Evolutionary conservation across 2,113 vertebrate genomes (phyloP), one percentile per base, ranked within the genome.

Genomic region (Mionectes macconnelli): DNA sequence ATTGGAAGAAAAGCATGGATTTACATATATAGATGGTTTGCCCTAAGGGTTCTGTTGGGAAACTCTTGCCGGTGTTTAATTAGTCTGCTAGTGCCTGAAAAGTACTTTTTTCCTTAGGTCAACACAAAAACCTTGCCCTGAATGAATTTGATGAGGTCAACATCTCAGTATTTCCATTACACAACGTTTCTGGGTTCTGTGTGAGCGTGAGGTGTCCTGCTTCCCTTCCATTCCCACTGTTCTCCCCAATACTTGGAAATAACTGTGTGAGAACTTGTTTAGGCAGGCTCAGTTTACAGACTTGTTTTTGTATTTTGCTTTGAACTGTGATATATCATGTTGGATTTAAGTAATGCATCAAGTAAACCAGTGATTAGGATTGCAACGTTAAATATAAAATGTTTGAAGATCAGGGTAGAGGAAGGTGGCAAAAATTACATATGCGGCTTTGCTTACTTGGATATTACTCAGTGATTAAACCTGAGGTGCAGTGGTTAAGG

Each of bases 381-480:
- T 89, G 27, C 16, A 13, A 60, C 75, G 20, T 40, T 39, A 19
- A 89, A 39, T 76, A 30, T 27, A 52, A 87, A 78, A n/a, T 77
- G 52, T 23, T 56, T 82, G n/a, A 74, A 64, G 16, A 53, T 59
- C 7, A 55, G 21, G 12, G 9, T 53, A 50, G 69, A 56, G 25
- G 28, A 82, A 74, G 7, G 77, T 64, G 30, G 9, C 52, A 81
- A 31, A 81, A 87, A 39, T 63, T n/a, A 20, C 4, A 4, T 23
- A 9, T 59, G 35, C 13, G 64, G 6, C 44, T 90, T 93, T 74
- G 18, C 27, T 73, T 68, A 11, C 23, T 5, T 83, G 44, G 25
- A 18, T 70, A 35, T 85, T 80, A 83, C 28, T 91, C 12, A 10
- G 35, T 76, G 47, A 56, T 92, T 82, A 87, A 92, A 70, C 79